Evolutionary conservation across 2,888 invertebrate genomes (phyloP).

Genomic region (Bombyx huttoni): DNA sequence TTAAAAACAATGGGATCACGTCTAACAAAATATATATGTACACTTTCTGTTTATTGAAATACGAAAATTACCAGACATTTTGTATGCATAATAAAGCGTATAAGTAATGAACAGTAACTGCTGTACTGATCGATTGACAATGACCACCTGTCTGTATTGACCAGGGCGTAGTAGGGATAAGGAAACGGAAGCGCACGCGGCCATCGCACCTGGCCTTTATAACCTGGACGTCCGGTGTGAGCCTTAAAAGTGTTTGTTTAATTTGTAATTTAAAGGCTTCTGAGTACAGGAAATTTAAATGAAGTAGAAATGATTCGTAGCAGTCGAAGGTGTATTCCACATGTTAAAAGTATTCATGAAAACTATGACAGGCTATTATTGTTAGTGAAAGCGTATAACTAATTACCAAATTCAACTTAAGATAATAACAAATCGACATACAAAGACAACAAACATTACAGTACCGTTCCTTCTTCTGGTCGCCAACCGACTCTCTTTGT

Average conservation of each 20-base stretch:
- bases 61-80: background rate
- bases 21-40: background rate
- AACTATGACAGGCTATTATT: too few species aligned
- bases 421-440: too few species aligned
- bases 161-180: conserved; percentile 1
- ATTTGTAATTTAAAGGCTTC: conserved; percentile 8
- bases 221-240: conserved; percentile 53
- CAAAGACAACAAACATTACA: too few species aligned
- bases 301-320: background rate
- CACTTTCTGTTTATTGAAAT: background rate
- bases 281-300: conserved; percentile 4
- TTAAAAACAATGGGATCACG: background rate
- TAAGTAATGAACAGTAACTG: background rate
- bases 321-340: too few species aligned
- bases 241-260: conserved; percentile 47
- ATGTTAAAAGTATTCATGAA: too few species aligned
- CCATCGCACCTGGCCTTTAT: conserved; percentile 46
- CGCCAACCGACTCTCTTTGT: too few species aligned
- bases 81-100: background rate
- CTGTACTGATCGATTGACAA: conserved; percentile 13
- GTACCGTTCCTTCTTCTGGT: too few species aligned
- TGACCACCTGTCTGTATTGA: conserved; percentile 24
- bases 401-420: too few species aligned
- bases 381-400: too few species aligned
- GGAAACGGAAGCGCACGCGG: conserved; percentile 61